A percentile compares a stretch with the other conserved stretches of the same genome.
phyloP scores from a whole-genome alignment of 2,797 vertebrate species.

The Sebastes iracundus region DNA sequence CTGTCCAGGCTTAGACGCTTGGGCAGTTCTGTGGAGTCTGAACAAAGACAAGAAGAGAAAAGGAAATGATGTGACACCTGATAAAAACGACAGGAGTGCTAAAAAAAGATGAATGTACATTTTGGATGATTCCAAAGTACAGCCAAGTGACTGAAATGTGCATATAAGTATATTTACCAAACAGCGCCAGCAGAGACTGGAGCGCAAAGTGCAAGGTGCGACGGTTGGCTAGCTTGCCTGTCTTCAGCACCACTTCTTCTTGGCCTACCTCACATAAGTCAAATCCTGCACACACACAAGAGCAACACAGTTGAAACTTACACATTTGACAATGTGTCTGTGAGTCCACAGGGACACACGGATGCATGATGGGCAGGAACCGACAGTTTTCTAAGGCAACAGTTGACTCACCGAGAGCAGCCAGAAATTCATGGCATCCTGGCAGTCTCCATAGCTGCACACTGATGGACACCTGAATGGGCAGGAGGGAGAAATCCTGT shows the following conservation, averaged over 20 bases:
- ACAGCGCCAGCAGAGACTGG: conserved; percentile 94
- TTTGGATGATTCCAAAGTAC: neutral
- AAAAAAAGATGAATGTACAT: neutral
- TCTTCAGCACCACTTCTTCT: conserved; percentile 97
- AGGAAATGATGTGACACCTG: neutral
- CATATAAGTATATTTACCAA: conserved; percentile 83
- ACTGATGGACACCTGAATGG: conserved; percentile 98
- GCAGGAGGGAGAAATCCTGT: conserved; percentile 92
- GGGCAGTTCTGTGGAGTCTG: conserved; percentile 97
- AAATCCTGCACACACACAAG: conserved; percentile 85
- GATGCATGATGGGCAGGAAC: neutral
- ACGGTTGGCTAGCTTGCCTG: conserved; percentile 95
- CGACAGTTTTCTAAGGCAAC: neutral
- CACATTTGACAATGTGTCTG: neutral
- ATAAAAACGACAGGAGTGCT: neutral
- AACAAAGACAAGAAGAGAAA: neutral
- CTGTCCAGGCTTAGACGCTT: conserved; percentile 98
- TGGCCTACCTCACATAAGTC: conserved; percentile 99
- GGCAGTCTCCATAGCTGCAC: conserved; percentile 98
- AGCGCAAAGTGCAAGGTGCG: conserved; percentile 98
- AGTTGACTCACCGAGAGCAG: conserved; percentile 90
- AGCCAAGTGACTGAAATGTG: neutral
- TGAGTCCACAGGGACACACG: neutral
- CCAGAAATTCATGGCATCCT: conserved; percentile 97
- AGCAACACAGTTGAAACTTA: neutral